phyloP scores from a whole-genome alignment of 2,797 vertebrate genomes.

The Sphenopsis melanotis region DNA sequence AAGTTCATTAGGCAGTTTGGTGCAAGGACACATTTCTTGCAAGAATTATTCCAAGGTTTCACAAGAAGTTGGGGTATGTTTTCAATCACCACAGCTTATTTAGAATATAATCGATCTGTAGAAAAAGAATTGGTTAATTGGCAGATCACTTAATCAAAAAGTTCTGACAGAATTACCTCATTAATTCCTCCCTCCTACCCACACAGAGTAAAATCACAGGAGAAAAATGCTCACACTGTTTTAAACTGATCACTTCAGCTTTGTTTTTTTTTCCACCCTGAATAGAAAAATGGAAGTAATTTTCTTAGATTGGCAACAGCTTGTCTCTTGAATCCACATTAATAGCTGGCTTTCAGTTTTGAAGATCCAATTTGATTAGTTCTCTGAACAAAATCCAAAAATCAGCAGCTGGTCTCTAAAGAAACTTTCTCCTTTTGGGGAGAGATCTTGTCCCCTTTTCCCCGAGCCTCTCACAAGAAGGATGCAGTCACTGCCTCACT shows the following conservation, averaged over 20 bases:
- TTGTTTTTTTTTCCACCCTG: neutral
- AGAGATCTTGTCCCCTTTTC: neutral
- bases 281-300: neutral
- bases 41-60: neutral
- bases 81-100: neutral
- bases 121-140: neutral
- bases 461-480: neutral
- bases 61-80: neutral
- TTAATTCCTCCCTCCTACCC: neutral
- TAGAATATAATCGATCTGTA: neutral
- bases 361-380: neutral
- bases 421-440: neutral
- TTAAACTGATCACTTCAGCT: neutral
- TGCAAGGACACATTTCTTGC: neutral
- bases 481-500: neutral
- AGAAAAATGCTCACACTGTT: neutral
- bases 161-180: neutral
- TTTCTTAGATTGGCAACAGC: neutral
- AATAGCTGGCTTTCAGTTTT: neutral
- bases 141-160: neutral
- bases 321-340: neutral
- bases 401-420: neutral
- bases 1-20: neutral
- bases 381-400: neutral
- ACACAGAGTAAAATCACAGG: neutral